Conservation (phyloP, 2,888 invertebrate genomes). For the Mesorhabditis spiculigera region DNA sequence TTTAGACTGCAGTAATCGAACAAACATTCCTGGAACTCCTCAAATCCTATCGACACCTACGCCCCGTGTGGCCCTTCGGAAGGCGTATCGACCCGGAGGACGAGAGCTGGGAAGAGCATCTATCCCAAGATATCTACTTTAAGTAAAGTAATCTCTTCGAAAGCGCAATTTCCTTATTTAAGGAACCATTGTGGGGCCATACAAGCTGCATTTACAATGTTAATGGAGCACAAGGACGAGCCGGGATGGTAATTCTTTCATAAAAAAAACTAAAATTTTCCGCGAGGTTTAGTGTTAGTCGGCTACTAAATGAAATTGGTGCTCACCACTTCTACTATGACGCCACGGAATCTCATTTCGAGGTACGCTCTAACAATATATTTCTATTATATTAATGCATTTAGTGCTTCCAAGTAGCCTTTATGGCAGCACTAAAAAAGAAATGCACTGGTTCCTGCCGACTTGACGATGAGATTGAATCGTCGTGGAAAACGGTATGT, state of each 20-base stretch:
- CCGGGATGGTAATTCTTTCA: conserved; percentile 4
- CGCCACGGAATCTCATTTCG: conserved; percentile 53
- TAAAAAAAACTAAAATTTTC: not conserved
- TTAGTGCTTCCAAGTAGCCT: conserved; percentile 43
- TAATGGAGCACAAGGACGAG: conserved; percentile 56
- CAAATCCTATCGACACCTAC: conserved; percentile 44
- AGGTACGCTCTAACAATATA: conserved; percentile 11
- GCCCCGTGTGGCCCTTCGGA: conserved; percentile 54
- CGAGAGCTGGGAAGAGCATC: conserved; percentile 35
- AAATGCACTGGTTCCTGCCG: conserved; percentile 31
- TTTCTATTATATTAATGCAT: not conserved
- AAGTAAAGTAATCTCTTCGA: conserved; percentile 21
- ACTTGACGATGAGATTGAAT: conserved; percentile 42
- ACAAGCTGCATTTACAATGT: conserved; percentile 52
- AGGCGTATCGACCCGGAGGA: conserved; percentile 31
- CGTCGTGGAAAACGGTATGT: conserved; percentile 43
- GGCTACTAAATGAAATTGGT: conserved; percentile 52
- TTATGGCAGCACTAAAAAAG: conserved; percentile 35
- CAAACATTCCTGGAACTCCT: conserved; percentile 41
- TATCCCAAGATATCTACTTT: conserved; percentile 46
- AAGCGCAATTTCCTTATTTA: not conserved
- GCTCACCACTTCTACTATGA: conserved; percentile 57
- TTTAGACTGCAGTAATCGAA: conserved; percentile 12
- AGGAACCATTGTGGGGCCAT: conserved; percentile 50
- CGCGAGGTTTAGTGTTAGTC: conserved; percentile 18